Percentiles rank a stretch among this genome's conserved stretches.
Conservation (phyloP, 1,140 invertebrate genomes). For the Cryptotermes secundus region DNA sequence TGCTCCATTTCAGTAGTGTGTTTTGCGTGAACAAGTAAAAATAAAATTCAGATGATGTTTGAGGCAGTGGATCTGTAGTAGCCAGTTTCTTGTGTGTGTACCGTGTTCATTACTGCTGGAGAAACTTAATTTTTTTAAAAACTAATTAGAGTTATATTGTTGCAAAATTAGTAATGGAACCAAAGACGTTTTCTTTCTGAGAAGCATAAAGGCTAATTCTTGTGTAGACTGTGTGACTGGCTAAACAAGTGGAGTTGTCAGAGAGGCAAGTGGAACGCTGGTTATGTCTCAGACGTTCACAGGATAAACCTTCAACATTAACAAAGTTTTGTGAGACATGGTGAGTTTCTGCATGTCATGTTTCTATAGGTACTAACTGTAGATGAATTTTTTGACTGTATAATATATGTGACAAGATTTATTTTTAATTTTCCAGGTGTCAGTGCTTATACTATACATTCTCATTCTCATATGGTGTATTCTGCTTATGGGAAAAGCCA, state of each 20-base stretch:
- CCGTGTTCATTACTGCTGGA: no score
- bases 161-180: no score
- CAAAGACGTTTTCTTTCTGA: no score
- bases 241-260: conserved; percentile 85
- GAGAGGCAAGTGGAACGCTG: conserved; percentile 88
- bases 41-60: no score
- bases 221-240: conserved; percentile 48
- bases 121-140: no score
- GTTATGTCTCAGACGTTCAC: conserved; percentile 76
- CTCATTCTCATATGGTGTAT: conserved; percentile 80
- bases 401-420: not conserved
- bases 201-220: not conserved
- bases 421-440: conserved; percentile 60
- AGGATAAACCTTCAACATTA: conserved; percentile 84
- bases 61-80: no score
- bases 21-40: no score
- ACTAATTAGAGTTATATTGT: no score
- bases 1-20: no score
- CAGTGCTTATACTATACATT: conserved; percentile 82
- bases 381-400: not conserved
- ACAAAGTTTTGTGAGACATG: conserved; percentile 88
- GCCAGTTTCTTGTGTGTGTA: no score
- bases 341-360: conserved; percentile 17
- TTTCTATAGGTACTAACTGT: not conserved
- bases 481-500: conserved; percentile 86